These are phyloP conservation scores for Eremobia ochroleuca DNA, from an alignment of 2,888 invertebrate genomes.

Conservation along the genomic window DNA sequence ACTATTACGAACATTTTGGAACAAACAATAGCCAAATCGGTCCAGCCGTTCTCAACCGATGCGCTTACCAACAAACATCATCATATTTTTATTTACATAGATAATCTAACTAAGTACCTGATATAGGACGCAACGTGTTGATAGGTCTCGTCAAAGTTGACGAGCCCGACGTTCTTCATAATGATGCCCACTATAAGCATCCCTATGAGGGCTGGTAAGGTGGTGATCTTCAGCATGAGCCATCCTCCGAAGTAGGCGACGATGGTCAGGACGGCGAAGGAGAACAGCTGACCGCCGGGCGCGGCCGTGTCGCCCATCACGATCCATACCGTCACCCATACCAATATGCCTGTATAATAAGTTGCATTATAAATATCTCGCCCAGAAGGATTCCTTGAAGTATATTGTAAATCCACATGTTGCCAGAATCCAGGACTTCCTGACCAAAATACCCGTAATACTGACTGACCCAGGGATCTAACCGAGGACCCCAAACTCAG, in stretches of 20 bases:
- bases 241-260: conserved; percentile 96
- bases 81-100: not conserved
- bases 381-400: not conserved
- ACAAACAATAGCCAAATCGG: not conserved
- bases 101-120: conserved; percentile 87
- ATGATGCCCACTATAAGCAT: conserved; percentile 96
- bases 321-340: conserved; percentile 95
- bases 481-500: not conserved
- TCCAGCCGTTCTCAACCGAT: not conserved
- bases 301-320: conserved; percentile 95
- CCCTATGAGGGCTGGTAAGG: conserved; percentile 96
- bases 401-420: not conserved
- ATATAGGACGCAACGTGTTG: conserved; percentile 93
- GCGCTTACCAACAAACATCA: not conserved
- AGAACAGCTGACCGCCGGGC: conserved; percentile 96
- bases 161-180: conserved; percentile 93
- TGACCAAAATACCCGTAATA: not conserved
- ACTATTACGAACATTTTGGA: not conserved
- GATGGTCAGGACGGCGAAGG: conserved; percentile 94
- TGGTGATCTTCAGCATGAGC: conserved; percentile 94
- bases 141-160: conserved; percentile 93
- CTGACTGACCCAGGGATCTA: not conserved
- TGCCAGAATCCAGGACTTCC: not conserved
- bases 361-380: conserved; percentile 2
- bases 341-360: conserved; percentile 89